Conservation (phyloP, 2,888 invertebrate genomes). For the Melangyna quadrimaculata region DNA sequence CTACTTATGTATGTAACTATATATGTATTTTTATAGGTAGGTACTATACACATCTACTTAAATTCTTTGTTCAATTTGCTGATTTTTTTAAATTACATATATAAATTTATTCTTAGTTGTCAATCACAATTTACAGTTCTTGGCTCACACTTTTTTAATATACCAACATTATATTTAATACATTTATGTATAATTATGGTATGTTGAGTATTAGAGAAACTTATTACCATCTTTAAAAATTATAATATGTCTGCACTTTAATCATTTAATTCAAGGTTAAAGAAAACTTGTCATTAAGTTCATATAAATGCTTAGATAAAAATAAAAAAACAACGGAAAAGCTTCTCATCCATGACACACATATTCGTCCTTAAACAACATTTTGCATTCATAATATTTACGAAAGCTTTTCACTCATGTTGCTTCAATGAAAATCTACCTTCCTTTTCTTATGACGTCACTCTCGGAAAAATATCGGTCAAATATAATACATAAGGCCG, state of each 20-base stretch:
- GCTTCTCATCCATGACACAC: conserved; percentile 21
- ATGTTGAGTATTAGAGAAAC: too few species aligned
- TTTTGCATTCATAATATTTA: conserved; percentile 57
- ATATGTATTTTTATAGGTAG: too few species aligned
- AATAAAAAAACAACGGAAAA: too few species aligned
- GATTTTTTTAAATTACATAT: too few species aligned
- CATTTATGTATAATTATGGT: too few species aligned
- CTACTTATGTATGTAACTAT: too few species aligned
- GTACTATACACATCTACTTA: too few species aligned
- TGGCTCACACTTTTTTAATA: not conserved
- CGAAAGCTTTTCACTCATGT: conserved; percentile 60
- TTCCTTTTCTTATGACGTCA: conserved; percentile 64
- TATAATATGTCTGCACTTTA: conserved; percentile 5
- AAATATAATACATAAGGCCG: conserved; percentile 49
- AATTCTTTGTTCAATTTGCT: too few species aligned
- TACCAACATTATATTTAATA: too few species aligned
- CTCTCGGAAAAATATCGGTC: conserved; percentile 66
- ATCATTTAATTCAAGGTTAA: conserved; percentile 24
- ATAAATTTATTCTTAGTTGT: too few species aligned
- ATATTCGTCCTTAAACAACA: conserved; percentile 28
- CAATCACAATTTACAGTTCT: not conserved
- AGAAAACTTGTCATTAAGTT: not conserved
- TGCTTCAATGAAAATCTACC: conserved; percentile 64
- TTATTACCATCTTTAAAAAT: not conserved
- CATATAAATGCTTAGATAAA: not conserved